Evolutionary conservation across 2,113 vertebrate genomes (phyloP).

Genomic region (Microtus pennsylvanicus): DNA sequence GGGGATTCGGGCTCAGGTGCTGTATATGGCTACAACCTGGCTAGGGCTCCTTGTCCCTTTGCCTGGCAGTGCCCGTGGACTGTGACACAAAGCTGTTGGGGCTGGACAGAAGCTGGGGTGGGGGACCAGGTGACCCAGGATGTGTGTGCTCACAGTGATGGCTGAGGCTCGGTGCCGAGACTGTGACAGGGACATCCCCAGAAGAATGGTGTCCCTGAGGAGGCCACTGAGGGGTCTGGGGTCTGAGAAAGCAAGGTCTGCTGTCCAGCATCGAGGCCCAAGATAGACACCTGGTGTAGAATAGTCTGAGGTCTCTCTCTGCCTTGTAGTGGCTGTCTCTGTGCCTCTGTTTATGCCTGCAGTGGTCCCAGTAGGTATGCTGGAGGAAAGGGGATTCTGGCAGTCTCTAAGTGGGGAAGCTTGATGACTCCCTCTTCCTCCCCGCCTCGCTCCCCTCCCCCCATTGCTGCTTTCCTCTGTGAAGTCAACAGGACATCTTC

Average conservation of each 20-base stretch:
- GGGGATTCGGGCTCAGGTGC: background rate
- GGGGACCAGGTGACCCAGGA: background rate
- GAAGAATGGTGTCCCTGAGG: background rate
- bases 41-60: background rate
- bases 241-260: background rate
- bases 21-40: background rate
- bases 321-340: background rate
- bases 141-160: background rate
- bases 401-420: background rate
- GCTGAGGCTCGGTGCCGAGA: background rate
- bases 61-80: background rate
- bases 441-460: accelerated
- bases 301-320: background rate
- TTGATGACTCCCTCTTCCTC: background rate
- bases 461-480: background rate
- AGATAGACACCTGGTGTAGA: background rate
- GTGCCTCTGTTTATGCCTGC: background rate
- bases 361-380: background rate
- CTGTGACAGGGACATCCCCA: background rate
- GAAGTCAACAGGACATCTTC: conserved; percentile 61
- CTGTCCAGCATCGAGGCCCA: background rate
- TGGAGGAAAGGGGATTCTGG: background rate
- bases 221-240: background rate
- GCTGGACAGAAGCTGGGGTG: background rate
- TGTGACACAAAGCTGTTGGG: background rate